Base-by-base conservation (phyloP, 2,113 vertebrate genomes). In the Euleptes europaea region DNA sequence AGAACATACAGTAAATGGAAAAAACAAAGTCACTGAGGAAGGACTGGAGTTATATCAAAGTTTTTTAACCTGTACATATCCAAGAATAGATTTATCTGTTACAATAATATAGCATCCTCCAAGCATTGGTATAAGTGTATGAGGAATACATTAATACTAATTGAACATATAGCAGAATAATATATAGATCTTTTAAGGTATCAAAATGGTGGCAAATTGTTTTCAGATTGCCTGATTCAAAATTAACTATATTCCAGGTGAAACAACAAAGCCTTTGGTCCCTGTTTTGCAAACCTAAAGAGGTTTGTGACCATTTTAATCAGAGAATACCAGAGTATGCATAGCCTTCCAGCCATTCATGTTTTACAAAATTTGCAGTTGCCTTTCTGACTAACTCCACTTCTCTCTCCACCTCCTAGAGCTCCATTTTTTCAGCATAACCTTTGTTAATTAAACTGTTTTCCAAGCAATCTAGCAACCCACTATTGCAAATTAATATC, bases 361-460 rank as follows among this genome's bases (percentile, higher is more conserved):
- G 5, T 40, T n/a, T 77, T 47, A 49, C 26, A 31, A 38, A 47
- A n/a, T 65, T n/a, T 67, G 33, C 33, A 67, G 26, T 63, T 63
- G 26, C 49, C 57, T 84, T 7, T 6, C 3, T 42, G 47, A 38
- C 26, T 33, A 35, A 70, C 54, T 78, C 47, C 15, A 6, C 21
- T 17, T 12, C 33, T 49, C 23, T 63, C 60, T 63, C 26, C 9
- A 63, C 60, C 9, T 63, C 60, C 26, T 26, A 28, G 74, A 49
- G 42, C 70, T 73, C 73, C n/a, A 17, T 51, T 77, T 67, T 42
- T 54, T 23, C 33, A 71, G 1, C 15, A 5, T 85, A 76, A 21
- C 21, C 71, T 88, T 89, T 49, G 65, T 91, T 83, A 80, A 86
- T 86, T 80, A 84, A 86, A 31, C 19, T 84, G 3, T n/a, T 91